phyloP scores from a whole-genome alignment of 2,888 invertebrate genomes.

The Diarsia brunnea region DNA sequence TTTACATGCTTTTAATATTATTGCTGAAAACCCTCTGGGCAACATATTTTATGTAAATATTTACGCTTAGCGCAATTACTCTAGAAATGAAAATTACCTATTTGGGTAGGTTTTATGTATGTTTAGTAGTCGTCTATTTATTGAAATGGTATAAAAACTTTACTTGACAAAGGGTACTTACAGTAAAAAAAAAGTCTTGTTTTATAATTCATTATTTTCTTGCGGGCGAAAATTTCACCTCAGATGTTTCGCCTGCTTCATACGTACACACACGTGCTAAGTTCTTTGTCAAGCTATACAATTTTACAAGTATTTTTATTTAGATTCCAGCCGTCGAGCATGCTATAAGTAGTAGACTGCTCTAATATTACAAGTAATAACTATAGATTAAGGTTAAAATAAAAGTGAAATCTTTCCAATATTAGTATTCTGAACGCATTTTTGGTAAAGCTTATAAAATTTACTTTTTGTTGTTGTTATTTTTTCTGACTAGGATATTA shows the following conservation, averaged over 20 bases:
- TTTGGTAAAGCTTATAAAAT: slow-evolving; percentile 48
- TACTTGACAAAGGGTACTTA: slow-evolving; percentile 27
- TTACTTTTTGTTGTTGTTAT: slow-evolving; percentile 60
- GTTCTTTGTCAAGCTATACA: slow-evolving; percentile 21
- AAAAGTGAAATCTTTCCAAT: slow-evolving; percentile 41
- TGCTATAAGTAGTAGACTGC: slow-evolving; percentile 16
- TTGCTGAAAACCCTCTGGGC: neutral
- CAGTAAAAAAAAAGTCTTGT: slow-evolving; percentile 12
- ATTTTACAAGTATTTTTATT: slow-evolving; percentile 18
- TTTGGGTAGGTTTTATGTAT: slow-evolving; percentile 38
- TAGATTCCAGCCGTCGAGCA: slow-evolving; percentile 6
- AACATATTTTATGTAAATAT: slow-evolving; percentile 51
- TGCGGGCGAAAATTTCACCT: slow-evolving; percentile 1
- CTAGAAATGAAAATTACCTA: slow-evolving; percentile 35
- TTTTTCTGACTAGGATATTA: slow-evolving; percentile 59
- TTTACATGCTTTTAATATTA: neutral
- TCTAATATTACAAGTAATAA: slow-evolving; percentile 55
- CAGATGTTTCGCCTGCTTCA: neutral
- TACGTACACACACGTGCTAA: neutral
- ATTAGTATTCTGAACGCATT: slow-evolving; percentile 44
- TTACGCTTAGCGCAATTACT: slow-evolving; percentile 48
- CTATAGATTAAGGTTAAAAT: slow-evolving; percentile 46
- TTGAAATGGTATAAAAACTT: slow-evolving; percentile 56
- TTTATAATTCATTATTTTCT: slow-evolving; percentile 27
- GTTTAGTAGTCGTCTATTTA: slow-evolving; percentile 56